Conservation (phyloP, 2,113 vertebrate genomes). For the Arothron firmamentum region DNA sequence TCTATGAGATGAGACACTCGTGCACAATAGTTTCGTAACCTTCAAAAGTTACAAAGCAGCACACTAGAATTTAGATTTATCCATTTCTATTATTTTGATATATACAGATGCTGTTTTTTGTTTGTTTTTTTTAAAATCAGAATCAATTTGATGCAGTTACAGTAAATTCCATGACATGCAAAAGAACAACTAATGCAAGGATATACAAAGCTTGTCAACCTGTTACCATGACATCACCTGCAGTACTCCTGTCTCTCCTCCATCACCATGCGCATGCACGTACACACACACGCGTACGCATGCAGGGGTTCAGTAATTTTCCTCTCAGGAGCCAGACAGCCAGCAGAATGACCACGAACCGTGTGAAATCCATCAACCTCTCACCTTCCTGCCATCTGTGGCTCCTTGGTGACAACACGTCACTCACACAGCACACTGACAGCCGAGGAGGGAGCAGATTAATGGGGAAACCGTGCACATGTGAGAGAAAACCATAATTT, state of each 20-base stretch:
- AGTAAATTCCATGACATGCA: too few species aligned
- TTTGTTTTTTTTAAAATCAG: too few species aligned
- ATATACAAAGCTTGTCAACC: slow-evolving; percentile 1
- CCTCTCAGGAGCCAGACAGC: slow-evolving; percentile 13
- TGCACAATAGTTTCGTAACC: too few species aligned
- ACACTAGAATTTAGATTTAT: too few species aligned
- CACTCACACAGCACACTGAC: slow-evolving; percentile 14
- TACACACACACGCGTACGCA: slow-evolving; percentile 7
- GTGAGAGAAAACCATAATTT: too few species aligned
- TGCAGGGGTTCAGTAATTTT: slow-evolving; percentile 23
- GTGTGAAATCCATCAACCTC: slow-evolving; percentile 9
- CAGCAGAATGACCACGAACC: slow-evolving; percentile 11
- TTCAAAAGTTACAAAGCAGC: too few species aligned
- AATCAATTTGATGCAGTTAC: too few species aligned
- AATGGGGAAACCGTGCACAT: background rate
- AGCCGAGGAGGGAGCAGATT: background rate
- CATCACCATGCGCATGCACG: slow-evolving; percentile 9
- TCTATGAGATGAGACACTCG: too few species aligned
- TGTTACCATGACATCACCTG: slow-evolving; percentile 10
- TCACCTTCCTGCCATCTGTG: slow-evolving; percentile 8
- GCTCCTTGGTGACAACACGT: slow-evolving; percentile 28
- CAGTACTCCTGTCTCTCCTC: background rate
- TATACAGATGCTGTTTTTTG: too few species aligned
- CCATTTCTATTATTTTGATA: too few species aligned
- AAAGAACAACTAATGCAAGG: background rate